Evolutionary conservation across 1,140 invertebrate genomes (phyloP).

Genomic region (Theocolax elegans): DNA sequence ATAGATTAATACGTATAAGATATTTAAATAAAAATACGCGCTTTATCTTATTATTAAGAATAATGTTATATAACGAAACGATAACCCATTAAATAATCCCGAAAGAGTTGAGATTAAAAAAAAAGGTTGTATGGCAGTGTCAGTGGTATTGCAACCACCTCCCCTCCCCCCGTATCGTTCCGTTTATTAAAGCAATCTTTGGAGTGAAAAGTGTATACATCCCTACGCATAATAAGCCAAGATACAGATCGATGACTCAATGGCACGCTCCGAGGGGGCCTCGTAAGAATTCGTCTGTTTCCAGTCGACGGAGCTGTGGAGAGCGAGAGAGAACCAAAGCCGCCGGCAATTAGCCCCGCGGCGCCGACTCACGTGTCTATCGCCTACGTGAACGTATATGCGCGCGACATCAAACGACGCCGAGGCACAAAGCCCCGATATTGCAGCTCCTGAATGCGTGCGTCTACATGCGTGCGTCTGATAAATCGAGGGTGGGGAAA

Average conservation of each 20-base stretch:
- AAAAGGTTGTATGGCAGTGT: too few relatives aligned
- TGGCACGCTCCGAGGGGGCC: not conserved
- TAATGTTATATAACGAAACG: too few relatives aligned
- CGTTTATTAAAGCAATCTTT: not conserved
- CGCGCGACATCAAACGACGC: conserved; percentile 26
- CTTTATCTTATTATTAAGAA: too few relatives aligned
- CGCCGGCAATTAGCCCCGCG: conserved; percentile 35
- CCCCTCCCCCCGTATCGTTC: too few relatives aligned
- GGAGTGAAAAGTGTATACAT: too few relatives aligned
- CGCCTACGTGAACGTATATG: not conserved
- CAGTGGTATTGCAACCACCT: too few relatives aligned
- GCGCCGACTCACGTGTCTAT: conserved; percentile 18
- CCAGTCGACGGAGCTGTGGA: conserved; percentile 47
- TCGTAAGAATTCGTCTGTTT: conserved; percentile 43
- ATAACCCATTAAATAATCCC: too few relatives aligned
- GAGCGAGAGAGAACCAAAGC: conserved; percentile 38
- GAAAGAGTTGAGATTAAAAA: too few relatives aligned
- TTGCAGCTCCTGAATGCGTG: too few relatives aligned
- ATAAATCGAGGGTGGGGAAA: not conserved
- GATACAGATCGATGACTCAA: conserved; percentile 8
- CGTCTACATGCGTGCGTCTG: conserved; percentile 41
- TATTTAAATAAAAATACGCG: too few relatives aligned
- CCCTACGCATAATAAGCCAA: conserved; percentile 4
- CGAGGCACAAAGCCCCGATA: conserved; percentile 7
- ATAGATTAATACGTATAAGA: too few relatives aligned